Evolutionary conservation across 2,113 vertebrate genomes (phyloP).

Genomic region (Atrichornis clamosus): DNA sequence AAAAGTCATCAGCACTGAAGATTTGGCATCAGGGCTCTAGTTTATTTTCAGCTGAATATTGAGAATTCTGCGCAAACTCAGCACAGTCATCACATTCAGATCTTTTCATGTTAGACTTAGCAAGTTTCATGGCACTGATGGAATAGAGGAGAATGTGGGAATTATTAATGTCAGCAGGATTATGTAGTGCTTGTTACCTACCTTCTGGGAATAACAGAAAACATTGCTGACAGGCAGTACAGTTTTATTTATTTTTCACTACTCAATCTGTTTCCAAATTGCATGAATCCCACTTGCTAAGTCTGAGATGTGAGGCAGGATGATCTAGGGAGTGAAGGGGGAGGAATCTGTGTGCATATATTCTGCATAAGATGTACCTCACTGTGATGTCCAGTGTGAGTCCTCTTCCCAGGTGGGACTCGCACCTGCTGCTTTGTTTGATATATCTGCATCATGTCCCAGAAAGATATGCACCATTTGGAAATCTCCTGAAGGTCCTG

Average conservation of each 20-base stretch:
- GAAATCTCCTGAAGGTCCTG: neutral
- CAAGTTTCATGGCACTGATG: neutral
- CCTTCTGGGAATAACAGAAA: neutral
- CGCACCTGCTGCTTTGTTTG: neutral
- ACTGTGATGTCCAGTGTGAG: neutral
- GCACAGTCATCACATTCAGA: constrained; percentile 9
- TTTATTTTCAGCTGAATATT: constrained; percentile 53
- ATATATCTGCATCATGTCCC: neutral
- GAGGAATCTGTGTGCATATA: neutral
- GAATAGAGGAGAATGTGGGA: neutral
- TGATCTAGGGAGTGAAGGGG: neutral
- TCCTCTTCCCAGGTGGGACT: neutral
- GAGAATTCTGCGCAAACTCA: constrained; percentile 46
- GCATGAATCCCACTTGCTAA: neutral
- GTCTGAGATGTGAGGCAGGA: neutral
- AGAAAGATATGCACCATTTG: neutral
- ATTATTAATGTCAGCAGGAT: constrained; percentile 25
- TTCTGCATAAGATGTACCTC: neutral
- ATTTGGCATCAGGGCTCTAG: constrained; percentile 4
- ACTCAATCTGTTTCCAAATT: neutral
- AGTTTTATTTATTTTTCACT: constrained; percentile 40
- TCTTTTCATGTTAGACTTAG: constrained; percentile 20
- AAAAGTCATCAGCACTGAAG: constrained; percentile 26
- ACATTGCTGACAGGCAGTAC: neutral
- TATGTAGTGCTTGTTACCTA: neutral